Conservation (phyloP, 2,113 vertebrate genomes). For the Colossoma macropomum region DNA sequence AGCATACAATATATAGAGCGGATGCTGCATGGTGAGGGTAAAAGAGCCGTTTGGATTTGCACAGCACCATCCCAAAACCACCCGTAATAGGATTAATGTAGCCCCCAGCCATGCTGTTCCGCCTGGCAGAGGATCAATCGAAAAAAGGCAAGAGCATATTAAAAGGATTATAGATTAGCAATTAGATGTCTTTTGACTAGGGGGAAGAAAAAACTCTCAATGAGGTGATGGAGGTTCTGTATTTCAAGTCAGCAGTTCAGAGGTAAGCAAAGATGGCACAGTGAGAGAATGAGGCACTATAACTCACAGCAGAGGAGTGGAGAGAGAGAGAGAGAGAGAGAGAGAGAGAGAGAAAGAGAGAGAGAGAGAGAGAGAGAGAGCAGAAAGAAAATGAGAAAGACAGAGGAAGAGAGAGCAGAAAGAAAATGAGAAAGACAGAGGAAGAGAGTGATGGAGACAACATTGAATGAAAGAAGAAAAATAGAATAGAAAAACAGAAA, state of each 20-base stretch:
- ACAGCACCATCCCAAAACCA: slow-evolving; percentile 77
- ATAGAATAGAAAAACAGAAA: neutral
- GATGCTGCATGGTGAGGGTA: slow-evolving; percentile 52
- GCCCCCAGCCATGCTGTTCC: slow-evolving; percentile 84
- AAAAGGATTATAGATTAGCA: slow-evolving; percentile 98
- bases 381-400: neutral
- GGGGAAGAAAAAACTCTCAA: slow-evolving; percentile 77
- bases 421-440: neutral
- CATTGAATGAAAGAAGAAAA: neutral
- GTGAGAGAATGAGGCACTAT: neutral
- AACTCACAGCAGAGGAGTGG: neutral
- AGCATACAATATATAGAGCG: slow-evolving; percentile 14
- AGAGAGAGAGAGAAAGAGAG: neutral
- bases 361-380: neutral
- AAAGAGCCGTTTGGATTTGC: slow-evolving; percentile 74
- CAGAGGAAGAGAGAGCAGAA: neutral
- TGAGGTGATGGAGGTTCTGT: slow-evolving; percentile 79
- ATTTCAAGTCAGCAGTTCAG: slow-evolving; percentile 62
- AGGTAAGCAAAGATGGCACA: slow-evolving; percentile 15
- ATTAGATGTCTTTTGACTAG: slow-evolving; percentile 91
- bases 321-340: neutral
- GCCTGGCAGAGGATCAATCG: slow-evolving; percentile 92
- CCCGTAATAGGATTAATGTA: slow-evolving; percentile 94
- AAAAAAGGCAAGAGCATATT: slow-evolving; percentile 86
- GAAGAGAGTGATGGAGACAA: neutral